Evolutionary conservation across 2,888 invertebrate genomes (phyloP).

Genomic region (Cephus nigrinus): DNA sequence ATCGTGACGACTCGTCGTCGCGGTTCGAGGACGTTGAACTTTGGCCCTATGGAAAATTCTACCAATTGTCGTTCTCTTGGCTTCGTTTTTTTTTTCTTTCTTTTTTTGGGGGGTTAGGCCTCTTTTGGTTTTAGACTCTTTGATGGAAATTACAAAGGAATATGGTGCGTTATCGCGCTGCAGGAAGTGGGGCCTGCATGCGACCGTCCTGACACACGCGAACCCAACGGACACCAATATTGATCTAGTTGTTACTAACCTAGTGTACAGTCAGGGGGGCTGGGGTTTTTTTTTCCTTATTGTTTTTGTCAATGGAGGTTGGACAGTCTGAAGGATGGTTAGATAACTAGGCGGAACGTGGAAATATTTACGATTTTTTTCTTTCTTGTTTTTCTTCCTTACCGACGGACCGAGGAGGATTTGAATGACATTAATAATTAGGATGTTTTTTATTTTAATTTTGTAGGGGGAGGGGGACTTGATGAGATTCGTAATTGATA

Average conservation of each 20-base stretch:
- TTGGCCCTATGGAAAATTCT: neutral
- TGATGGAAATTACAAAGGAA: neutral
- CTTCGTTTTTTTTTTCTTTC: too few species aligned
- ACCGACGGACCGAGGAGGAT: neutral
- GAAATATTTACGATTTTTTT: neutral
- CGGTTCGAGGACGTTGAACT: neutral
- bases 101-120: too few species aligned
- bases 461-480: too few species aligned
- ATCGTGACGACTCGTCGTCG: neutral
- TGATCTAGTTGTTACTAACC: constrained; percentile 50
- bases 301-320: neutral
- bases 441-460: too few species aligned
- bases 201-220: constrained; percentile 16
- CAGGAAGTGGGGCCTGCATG: neutral
- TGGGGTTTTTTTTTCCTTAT: neutral
- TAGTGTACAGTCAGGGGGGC: constrained; percentile 24
- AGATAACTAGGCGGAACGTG: neutral
- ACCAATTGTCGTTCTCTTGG: neutral
- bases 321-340: neutral
- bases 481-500: too few species aligned
- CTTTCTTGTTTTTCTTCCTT: neutral
- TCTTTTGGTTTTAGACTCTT: neutral
- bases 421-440: too few species aligned
- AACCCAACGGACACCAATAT: constrained; percentile 37
- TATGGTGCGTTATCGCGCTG: neutral